Evolutionary conservation across 2,888 invertebrate species (phyloP).

Genomic region (Entomobrya multifasciata): DNA sequence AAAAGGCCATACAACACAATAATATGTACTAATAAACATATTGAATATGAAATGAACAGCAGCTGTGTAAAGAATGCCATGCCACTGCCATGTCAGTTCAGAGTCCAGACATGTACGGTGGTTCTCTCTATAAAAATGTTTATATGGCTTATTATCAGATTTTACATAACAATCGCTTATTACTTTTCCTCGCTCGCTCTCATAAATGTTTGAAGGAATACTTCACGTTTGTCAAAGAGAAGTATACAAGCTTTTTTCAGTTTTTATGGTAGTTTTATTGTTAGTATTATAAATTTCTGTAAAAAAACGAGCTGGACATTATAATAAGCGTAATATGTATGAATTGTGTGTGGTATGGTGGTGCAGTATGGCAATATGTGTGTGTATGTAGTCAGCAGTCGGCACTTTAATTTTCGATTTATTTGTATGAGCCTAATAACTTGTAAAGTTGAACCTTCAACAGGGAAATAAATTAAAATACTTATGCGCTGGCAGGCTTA

Average conservation of each 20-base stretch:
- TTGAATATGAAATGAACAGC: not conserved
- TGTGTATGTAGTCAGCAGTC: not conserved
- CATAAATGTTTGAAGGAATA: too few relatives aligned
- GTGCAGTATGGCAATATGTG: not conserved
- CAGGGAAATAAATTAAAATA: conserved; percentile 21
- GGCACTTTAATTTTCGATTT: conserved; percentile 15
- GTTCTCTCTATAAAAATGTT: too few relatives aligned
- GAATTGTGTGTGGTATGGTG: too few relatives aligned
- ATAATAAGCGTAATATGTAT: too few relatives aligned
- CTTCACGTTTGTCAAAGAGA: too few relatives aligned
- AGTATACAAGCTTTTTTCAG: not conserved
- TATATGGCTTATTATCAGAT: conserved; percentile 5
- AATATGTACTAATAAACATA: not conserved
- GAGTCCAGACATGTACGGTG: too few relatives aligned
- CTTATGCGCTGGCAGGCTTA: not conserved
- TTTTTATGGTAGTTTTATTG: not conserved
- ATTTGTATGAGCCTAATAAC: conserved; percentile 10
- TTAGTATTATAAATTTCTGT: conserved; percentile 15
- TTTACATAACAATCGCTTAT: conserved; percentile 29
- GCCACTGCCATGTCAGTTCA: too few relatives aligned
- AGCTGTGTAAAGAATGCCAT: not conserved
- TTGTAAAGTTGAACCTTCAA: conserved; percentile 25
- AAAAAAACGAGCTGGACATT: too few relatives aligned
- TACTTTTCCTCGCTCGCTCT: too few relatives aligned
- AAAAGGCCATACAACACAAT: not conserved